These are phyloP conservation scores for Pissodes strobi DNA, from an alignment of 1,140 invertebrate species.

Conservation along the genomic window DNA sequence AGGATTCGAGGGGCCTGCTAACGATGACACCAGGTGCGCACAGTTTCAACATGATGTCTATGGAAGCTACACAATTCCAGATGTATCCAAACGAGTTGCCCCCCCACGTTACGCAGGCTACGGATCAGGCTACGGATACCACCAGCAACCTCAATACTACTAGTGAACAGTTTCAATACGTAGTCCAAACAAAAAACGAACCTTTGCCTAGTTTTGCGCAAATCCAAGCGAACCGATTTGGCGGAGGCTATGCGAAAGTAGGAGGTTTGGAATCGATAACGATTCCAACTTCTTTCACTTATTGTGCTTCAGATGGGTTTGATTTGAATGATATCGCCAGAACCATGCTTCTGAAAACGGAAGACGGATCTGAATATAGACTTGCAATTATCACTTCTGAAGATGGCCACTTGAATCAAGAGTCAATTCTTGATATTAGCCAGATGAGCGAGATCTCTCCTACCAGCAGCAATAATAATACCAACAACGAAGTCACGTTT, in stretches of 20 bases:
- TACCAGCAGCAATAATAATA: constrained; percentile 39
- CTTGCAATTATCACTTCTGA: constrained; percentile 30
- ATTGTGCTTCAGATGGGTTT: constrained; percentile 24
- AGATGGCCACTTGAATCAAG: constrained; percentile 8
- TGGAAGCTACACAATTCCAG: too few species aligned
- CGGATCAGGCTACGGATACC: too few species aligned
- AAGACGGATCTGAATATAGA: constrained; percentile 13
- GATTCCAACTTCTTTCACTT: constrained; percentile 51
- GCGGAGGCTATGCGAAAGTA: constrained; percentile 66
- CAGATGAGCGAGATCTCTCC: constrained; percentile 5
- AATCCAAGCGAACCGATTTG: constrained; percentile 63
- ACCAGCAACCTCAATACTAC: constrained; percentile 72
- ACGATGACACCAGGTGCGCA: too few species aligned
- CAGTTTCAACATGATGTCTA: too few species aligned
- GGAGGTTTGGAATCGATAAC: constrained; percentile 68
- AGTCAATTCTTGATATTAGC: constrained; percentile 1
- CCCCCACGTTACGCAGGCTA: constrained; percentile 78
- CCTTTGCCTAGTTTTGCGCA: constrained; percentile 68
- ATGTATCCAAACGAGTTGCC: constrained; percentile 69
- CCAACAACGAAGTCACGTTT: not conserved
- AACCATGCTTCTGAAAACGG: constrained; percentile 6
- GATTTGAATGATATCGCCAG: constrained; percentile 33
- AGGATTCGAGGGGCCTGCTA: too few species aligned
- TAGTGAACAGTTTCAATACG: constrained; percentile 62
- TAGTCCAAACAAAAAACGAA: constrained; percentile 45